A percentile compares a stretch with the other conserved stretches of the same genome.
Conservation (phyloP, 2,113 vertebrate genomes). For the Elachura formosa region DNA sequence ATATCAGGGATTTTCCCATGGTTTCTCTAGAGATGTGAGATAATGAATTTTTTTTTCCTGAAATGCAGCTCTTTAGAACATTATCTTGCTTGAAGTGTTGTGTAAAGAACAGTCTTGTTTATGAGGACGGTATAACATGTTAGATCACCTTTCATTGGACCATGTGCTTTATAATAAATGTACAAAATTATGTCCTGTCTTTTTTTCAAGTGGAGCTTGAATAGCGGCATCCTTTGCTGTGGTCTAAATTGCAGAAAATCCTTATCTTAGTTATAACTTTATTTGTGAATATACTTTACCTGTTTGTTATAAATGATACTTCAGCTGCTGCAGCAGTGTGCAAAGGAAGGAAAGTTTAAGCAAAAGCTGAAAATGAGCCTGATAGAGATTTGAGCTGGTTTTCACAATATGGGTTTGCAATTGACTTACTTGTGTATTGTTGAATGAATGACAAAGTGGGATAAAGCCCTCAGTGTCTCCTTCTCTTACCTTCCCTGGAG, state of each 20-base stretch:
- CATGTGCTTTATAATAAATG: background rate
- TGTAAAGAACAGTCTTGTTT: background rate
- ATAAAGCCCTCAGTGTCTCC: background rate
- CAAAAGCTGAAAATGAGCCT: background rate
- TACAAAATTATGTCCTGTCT: background rate
- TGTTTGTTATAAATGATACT: background rate
- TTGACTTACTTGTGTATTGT: background rate
- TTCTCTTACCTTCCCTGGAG: background rate
- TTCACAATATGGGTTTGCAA: background rate
- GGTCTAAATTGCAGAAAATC: background rate
- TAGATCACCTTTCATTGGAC: background rate
- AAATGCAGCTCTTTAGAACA: background rate
- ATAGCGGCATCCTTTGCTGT: background rate
- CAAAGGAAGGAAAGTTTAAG: background rate
- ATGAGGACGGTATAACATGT: background rate
- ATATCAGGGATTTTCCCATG: background rate
- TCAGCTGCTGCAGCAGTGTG: background rate
- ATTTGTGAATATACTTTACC: background rate
- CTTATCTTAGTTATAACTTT: background rate
- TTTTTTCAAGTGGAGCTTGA: background rate
- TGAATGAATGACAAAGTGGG: background rate
- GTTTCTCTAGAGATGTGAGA: slow-evolving; percentile 9
- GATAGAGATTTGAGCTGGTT: background rate
- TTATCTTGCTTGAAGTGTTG: background rate
- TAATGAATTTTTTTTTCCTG: background rate